A percentile compares a stretch with the other conserved stretches of the same genome.
Conservation (phyloP, 2,888 invertebrate species). For the Allolobophora icterica region DNA sequence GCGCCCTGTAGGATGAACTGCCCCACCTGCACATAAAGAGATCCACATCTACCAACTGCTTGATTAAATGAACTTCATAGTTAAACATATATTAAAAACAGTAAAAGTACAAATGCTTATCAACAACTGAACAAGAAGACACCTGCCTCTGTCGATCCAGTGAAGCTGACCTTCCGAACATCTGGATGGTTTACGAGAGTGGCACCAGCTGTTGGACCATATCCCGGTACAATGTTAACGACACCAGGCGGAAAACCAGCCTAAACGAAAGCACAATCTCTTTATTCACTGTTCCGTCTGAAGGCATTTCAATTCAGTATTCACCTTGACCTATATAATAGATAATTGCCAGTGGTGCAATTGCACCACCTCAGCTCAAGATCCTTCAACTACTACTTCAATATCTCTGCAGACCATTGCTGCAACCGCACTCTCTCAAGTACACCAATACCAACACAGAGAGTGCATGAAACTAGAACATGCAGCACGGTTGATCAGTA, state of each 20-base stretch:
- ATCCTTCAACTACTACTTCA: too few species aligned
- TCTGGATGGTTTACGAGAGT: conserved; percentile 61
- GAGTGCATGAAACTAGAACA: too few species aligned
- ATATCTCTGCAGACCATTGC: too few species aligned
- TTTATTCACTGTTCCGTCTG: neutral
- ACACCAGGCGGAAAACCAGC: conserved; percentile 92
- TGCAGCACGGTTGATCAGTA: too few species aligned
- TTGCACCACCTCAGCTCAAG: too few species aligned
- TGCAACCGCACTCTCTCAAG: too few species aligned
- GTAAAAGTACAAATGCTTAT: neutral
- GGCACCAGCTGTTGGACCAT: conserved; percentile 69
- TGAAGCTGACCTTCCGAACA: conserved; percentile 77
- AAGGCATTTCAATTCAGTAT: neutral
- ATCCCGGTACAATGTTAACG: conserved; percentile 87
- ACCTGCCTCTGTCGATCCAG: conserved; percentile 78
- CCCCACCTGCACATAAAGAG: conserved; percentile 74
- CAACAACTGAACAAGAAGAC: neutral
- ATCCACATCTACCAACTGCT: neutral
- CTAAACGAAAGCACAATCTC: conserved; percentile 67
- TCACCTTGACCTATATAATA: too few species aligned
- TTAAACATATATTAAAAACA: neutral
- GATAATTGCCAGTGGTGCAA: too few species aligned
- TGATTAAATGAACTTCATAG: neutral
- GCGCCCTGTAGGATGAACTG: conserved; percentile 81
- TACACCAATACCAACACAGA: too few species aligned